These are phyloP conservation scores for Sinopyrophorus schimmeli DNA, from an alignment of 2,888 invertebrate genomes.

Conservation along the genomic window DNA sequence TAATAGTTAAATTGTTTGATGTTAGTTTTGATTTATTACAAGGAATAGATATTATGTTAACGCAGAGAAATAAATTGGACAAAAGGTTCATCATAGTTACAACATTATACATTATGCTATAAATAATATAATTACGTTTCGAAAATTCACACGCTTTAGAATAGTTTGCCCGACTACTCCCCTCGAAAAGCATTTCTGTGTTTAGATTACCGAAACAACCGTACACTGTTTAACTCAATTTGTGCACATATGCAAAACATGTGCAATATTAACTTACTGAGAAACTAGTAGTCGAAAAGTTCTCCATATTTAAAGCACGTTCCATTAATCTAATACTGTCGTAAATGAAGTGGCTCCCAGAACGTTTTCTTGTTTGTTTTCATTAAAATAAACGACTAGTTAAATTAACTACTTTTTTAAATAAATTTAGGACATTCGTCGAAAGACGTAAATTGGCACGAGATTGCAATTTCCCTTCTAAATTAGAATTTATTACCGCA, in stretches of 20 bases:
- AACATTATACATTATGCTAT: too few relatives aligned
- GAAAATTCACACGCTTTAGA: slow-evolving; percentile 6
- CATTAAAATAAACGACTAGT: not conserved
- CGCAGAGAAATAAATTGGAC: too few relatives aligned
- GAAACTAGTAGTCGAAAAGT: slow-evolving; percentile 9
- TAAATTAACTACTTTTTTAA: not conserved
- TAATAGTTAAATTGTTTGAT: too few relatives aligned
- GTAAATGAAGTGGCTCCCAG: not conserved
- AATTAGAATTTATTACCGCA: slow-evolving; percentile 7
- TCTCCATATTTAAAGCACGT: slow-evolving; percentile 13
- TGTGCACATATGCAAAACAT: slow-evolving; percentile 22
- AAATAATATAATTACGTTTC: slow-evolving; percentile 3
- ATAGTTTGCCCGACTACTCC: slow-evolving; percentile 8
- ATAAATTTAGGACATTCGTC: not conserved
- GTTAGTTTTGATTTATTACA: too few relatives aligned
- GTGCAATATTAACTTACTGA: slow-evolving; percentile 7
- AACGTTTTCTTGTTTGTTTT: not conserved
- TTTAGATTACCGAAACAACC: slow-evolving; percentile 10
- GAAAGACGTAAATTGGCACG: not conserved
- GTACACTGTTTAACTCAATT: slow-evolving; percentile 15
- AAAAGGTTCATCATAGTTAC: too few relatives aligned
- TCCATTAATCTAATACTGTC: not conserved
- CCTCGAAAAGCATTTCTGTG: slow-evolving; percentile 15
- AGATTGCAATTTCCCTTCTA: not conserved
- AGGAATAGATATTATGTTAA: too few relatives aligned